These are phyloP conservation scores for Brachyrhaphis roseni DNA, from an alignment of 2,797 vertebrate genomes.

Conservation along the genomic window DNA sequence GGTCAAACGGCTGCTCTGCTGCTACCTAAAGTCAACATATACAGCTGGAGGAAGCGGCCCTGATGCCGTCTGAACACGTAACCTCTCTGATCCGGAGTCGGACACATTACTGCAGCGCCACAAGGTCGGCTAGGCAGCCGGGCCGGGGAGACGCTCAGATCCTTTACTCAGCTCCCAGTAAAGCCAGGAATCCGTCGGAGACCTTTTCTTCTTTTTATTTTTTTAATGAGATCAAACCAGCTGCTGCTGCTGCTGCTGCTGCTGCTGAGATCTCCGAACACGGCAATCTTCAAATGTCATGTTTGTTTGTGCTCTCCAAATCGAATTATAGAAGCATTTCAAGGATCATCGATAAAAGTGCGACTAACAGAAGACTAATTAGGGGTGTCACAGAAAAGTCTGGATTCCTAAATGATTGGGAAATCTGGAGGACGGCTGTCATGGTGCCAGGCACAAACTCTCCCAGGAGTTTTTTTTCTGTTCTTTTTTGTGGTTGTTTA, in stretches of 20 bases:
- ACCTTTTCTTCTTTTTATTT: not conserved
- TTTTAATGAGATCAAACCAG: constrained; percentile 7
- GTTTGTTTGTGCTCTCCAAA: constrained; percentile 7
- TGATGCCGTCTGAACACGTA: constrained; percentile 1
- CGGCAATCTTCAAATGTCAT: constrained; percentile 1
- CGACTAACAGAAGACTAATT: constrained; percentile 2
- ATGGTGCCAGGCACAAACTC: not conserved
- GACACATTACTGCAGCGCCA: not conserved
- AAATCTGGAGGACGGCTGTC: not conserved
- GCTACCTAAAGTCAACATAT: not conserved
- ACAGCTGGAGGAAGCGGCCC: not conserved
- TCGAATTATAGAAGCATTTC: constrained; percentile 4
- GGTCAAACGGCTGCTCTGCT: not conserved
- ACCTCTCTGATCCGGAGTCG: not conserved
- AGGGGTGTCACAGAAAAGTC: constrained; percentile 1
- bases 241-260: not conserved
- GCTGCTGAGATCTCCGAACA: not conserved
- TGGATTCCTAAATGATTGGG: not conserved
- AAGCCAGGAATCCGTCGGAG: not conserved
- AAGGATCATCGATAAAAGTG: not conserved
- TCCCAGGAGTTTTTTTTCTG: not conserved
- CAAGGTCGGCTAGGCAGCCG: not conserved
- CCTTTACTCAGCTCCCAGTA: not conserved
- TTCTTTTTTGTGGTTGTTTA: not conserved
- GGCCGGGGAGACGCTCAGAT: not conserved